Evolutionary conservation across 2,113 vertebrate genomes (phyloP).

Genomic region (Gasterosteus nipponicus): DNA sequence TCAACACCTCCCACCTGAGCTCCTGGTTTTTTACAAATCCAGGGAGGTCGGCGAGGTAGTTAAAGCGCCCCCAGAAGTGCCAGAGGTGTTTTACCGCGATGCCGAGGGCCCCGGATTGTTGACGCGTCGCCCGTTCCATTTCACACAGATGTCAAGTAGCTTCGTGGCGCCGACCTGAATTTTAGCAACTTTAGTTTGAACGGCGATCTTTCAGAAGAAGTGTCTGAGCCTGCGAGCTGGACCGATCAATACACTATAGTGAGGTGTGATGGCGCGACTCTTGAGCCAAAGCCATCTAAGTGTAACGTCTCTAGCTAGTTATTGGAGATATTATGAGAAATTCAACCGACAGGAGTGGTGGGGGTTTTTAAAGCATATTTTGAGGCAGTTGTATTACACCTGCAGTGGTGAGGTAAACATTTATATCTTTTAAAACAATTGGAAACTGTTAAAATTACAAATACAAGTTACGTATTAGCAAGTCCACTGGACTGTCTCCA

Average conservation of each 20-base stretch:
- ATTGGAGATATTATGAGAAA: not conserved
- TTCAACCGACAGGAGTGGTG: not conserved
- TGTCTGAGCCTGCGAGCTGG: not conserved
- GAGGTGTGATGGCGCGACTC: not conserved
- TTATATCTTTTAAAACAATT: not conserved
- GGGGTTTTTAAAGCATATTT: not conserved
- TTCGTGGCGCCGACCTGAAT: not conserved
- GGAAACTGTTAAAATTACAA: not conserved
- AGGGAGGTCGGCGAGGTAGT: constrained; percentile 23
- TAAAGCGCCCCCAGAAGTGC: constrained; percentile 18
- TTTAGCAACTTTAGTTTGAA: not conserved
- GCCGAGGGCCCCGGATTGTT: constrained; percentile 1
- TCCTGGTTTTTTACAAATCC: not conserved
- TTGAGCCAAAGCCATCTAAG: not conserved
- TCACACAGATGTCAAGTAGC: constrained; percentile 7
- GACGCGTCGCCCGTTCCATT: not conserved
- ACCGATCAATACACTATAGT: not conserved
- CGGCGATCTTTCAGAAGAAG: not conserved
- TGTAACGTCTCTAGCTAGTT: not conserved
- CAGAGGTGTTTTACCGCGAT: constrained; percentile 8
- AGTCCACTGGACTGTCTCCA: not conserved
- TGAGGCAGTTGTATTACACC: not conserved
- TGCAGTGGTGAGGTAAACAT: not conserved
- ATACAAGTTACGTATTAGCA: not conserved
- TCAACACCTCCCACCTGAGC: too few species aligned